A percentile compares a stretch with the other conserved stretches of the same genome.
These are phyloP conservation scores for Nematopogon swammerdamellus DNA, from an alignment of 2,888 invertebrate genomes.

Conservation along the genomic window DNA sequence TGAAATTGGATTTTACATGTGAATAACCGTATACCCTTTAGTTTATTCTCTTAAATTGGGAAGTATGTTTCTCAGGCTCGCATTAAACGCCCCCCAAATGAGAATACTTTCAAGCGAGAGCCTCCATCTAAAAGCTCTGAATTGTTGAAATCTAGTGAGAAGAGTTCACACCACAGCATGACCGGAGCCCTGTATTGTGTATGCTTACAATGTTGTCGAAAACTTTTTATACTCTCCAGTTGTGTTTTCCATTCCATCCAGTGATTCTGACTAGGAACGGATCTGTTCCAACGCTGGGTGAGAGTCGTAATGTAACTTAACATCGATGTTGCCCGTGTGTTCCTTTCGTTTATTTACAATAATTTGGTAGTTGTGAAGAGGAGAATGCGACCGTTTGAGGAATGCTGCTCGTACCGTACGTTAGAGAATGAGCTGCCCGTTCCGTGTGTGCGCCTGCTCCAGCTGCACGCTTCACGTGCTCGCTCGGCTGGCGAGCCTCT, in stretches of 20 bases:
- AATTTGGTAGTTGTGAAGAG: background rate
- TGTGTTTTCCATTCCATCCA: slow-evolving; percentile 45
- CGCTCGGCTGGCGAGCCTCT: background rate
- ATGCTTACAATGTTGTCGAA: background rate
- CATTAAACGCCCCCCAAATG: too few relatives aligned
- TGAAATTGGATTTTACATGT: too few relatives aligned
- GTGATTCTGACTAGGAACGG: slow-evolving; percentile 63
- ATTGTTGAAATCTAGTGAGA: too few relatives aligned
- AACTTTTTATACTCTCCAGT: background rate
- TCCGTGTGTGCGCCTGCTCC: slow-evolving; percentile 1
- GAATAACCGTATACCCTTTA: too few relatives aligned
- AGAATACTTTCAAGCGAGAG: too few relatives aligned
- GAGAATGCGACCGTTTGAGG: background rate
- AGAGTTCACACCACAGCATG: too few relatives aligned
- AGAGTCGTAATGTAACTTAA: slow-evolving; percentile 30
- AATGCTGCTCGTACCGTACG: slow-evolving; percentile 1
- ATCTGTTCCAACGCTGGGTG: slow-evolving; percentile 62
- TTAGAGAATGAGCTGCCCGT: slow-evolving; percentile 3
- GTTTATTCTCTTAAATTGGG: too few relatives aligned
- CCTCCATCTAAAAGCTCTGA: too few relatives aligned
- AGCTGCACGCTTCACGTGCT: background rate
- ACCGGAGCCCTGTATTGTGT: too few relatives aligned
- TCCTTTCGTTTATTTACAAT: background rate
- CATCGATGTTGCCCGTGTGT: slow-evolving; percentile 32
- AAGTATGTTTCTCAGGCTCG: too few relatives aligned